Conservation (phyloP, 2,797 vertebrate species). For the Eutrigla gurnardus region DNA sequence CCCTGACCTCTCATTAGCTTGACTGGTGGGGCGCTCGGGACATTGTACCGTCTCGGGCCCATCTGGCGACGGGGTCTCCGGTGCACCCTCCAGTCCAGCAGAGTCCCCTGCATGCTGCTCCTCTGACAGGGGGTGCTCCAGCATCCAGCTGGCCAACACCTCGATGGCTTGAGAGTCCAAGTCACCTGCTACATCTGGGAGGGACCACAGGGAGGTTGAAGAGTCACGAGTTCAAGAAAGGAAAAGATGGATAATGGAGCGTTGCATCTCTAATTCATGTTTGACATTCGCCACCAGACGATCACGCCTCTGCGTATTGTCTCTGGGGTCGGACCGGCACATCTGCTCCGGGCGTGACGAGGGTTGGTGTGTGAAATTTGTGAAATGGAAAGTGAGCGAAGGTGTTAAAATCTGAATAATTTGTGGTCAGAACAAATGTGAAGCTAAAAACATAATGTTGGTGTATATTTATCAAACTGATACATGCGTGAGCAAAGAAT, state of each 20-base stretch:
- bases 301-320: slow-evolving; percentile 4
- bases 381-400: slow-evolving; percentile 9
- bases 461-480: too few species aligned
- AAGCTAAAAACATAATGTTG: too few species aligned
- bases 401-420: background rate
- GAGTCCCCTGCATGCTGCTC: slow-evolving; percentile 77
- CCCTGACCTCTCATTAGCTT: slow-evolving; percentile 83
- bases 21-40: slow-evolving; percentile 80
- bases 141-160: slow-evolving; percentile 88
- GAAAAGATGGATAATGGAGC: slow-evolving; percentile 40
- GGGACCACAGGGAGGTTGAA: slow-evolving; percentile 58
- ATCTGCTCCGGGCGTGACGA: slow-evolving; percentile 30
- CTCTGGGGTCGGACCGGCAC: slow-evolving; percentile 23
- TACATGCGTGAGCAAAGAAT: too few species aligned
- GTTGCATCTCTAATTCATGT: slow-evolving; percentile 33
- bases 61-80: slow-evolving; percentile 82
- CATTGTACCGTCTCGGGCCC: slow-evolving; percentile 87
- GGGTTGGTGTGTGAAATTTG: slow-evolving; percentile 7
- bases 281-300: slow-evolving; percentile 38
- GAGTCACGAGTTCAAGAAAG: slow-evolving; percentile 56
- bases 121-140: slow-evolving; percentile 86
- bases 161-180: slow-evolving; percentile 86
- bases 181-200: slow-evolving; percentile 84
- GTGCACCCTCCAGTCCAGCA: slow-evolving; percentile 56
- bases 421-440: slow-evolving; percentile 8